Evolutionary conservation across 2,888 invertebrate species (phyloP).

Genomic region (Diarsia dahlii): DNA sequence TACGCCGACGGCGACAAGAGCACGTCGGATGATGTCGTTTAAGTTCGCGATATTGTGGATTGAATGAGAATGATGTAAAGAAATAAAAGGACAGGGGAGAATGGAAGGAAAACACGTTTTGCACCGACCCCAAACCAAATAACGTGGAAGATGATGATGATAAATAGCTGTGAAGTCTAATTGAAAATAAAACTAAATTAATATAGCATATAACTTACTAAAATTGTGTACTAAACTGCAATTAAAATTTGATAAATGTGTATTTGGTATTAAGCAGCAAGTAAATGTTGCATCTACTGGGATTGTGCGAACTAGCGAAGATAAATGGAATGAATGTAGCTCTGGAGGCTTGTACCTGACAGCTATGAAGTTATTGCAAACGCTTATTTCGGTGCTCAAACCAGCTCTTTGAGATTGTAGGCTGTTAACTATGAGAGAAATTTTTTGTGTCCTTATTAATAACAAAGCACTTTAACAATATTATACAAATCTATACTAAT

Average conservation of each 20-base stretch:
- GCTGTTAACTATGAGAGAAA: background rate
- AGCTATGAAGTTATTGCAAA: conserved; percentile 73
- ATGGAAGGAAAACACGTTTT: too few species aligned
- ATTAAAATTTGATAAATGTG: conserved; percentile 53
- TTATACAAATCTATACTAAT: too few species aligned
- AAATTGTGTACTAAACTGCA: conserved; percentile 24
- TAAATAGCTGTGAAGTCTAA: too few species aligned
- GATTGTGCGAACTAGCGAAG: conserved; percentile 67
- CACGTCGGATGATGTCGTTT: too few species aligned
- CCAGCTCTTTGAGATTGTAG: conserved; percentile 28
- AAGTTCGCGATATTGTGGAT: too few species aligned
- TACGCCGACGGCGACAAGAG: too few species aligned
- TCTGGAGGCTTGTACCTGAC: conserved; percentile 70
- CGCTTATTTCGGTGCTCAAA: conserved; percentile 66
- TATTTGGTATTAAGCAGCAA: conserved; percentile 43
- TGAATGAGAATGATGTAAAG: too few species aligned
- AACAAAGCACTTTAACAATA: background rate
- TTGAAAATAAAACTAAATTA: too few species aligned
- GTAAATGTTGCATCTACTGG: conserved; percentile 57
- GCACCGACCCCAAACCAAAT: too few species aligned
- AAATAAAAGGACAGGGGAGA: too few species aligned
- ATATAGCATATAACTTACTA: too few species aligned
- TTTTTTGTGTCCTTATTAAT: background rate
- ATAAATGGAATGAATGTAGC: conserved; percentile 77
- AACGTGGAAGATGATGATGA: too few species aligned